Conservation (phyloP, 2,797 vertebrate genomes). For the Dryobates pubescens region DNA sequence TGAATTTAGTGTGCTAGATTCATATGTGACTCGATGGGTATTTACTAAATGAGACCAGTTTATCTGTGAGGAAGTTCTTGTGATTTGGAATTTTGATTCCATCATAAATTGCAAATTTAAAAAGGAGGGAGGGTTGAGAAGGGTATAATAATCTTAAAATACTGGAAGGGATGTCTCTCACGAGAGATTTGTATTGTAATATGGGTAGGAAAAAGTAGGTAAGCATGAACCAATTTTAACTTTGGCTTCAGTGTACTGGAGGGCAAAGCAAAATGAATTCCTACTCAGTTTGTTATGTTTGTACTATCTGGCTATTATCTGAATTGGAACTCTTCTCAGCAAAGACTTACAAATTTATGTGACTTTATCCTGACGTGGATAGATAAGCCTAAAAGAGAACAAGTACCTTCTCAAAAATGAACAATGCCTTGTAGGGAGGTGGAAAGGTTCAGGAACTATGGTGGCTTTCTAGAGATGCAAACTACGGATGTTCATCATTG, state of each 20-base stretch:
- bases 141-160: not conserved
- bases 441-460: not conserved
- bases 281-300: not conserved
- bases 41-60: not conserved
- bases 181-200: not conserved
- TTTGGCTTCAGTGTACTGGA: not conserved
- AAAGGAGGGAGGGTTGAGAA: not conserved
- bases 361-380: not conserved
- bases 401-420: not conserved
- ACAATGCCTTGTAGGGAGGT: not conserved
- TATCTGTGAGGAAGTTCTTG: not conserved
- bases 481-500: not conserved
- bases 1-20: not conserved
- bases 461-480: not conserved
- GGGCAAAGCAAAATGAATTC: not conserved
- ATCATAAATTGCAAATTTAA: not conserved
- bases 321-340: not conserved
- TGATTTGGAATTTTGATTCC: not conserved
- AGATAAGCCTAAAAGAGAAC: not conserved
- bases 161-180: not conserved
- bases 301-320: not conserved
- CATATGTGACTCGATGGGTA: not conserved
- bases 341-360: not conserved
- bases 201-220: not conserved
- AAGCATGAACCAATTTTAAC: not conserved